These are phyloP conservation scores for Megaceryle torquata DNA, from an alignment of 2,113 vertebrate species.

Conservation along the genomic window DNA sequence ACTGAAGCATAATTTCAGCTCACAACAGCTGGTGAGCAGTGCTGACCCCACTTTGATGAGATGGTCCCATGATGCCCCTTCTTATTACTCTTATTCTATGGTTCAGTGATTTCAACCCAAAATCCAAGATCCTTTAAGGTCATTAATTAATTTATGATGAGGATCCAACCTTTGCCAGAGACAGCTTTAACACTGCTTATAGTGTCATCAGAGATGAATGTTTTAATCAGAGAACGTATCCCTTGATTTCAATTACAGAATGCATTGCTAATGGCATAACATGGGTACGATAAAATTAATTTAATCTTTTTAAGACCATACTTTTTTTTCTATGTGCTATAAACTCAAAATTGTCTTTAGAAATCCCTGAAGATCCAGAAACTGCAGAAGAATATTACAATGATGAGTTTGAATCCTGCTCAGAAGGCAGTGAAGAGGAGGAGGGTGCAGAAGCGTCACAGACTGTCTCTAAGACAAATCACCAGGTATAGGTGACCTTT, in stretches of 20 bases:
- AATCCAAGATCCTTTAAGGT: neutral
- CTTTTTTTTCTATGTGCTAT: neutral
- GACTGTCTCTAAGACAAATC: conserved; percentile 46
- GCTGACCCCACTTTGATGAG: neutral
- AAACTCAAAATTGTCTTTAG: conserved; percentile 54
- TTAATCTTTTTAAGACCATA: neutral
- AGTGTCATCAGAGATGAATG: neutral
- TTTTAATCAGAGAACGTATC: neutral
- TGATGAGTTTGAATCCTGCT: conserved; percentile 85
- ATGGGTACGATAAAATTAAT: neutral
- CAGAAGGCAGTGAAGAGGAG: conserved; percentile 75
- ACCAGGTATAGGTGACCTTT: conserved; percentile 69
- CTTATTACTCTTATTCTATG: neutral
- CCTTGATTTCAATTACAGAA: neutral
- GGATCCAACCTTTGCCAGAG: neutral
- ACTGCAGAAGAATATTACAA: conserved; percentile 81
- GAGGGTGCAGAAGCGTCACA: neutral
- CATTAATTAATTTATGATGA: neutral
- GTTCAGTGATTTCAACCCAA: neutral
- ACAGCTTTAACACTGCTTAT: neutral
- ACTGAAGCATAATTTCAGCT: neutral
- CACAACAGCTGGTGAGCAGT: neutral
- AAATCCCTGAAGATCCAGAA: conserved; percentile 84
- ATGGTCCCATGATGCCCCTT: neutral
- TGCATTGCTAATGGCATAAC: neutral